A percentile compares a stretch with the other conserved stretches of the same genome.
phyloP scores from a whole-genome alignment of 2,888 invertebrate genomes.

The Drosophila stalkeri region DNA sequence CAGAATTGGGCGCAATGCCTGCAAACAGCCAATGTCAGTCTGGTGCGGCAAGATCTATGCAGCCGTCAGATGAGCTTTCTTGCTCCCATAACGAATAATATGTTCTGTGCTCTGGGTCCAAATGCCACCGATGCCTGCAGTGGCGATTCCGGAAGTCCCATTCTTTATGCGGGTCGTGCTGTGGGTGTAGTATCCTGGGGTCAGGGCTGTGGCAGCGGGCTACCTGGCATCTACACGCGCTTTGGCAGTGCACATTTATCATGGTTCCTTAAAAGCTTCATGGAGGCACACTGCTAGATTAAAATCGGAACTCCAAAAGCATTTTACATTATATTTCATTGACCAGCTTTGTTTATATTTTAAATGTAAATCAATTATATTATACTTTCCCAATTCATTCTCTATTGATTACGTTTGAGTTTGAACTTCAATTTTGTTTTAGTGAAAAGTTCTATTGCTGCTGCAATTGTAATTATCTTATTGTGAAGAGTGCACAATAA shows the following conservation, averaged over 20 bases:
- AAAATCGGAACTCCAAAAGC: background rate
- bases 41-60: constrained; percentile 42
- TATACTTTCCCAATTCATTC: background rate
- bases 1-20: constrained; percentile 46
- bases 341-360: background rate
- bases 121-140: constrained; percentile 66
- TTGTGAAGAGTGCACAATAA: constrained; percentile 13
- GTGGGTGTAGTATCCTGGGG: constrained; percentile 89
- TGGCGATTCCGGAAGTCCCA: constrained; percentile 81
- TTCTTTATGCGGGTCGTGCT: constrained; percentile 55
- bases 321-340: background rate
- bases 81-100: constrained; percentile 51
- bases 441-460: background rate
- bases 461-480: constrained; percentile 8
- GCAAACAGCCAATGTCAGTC: constrained; percentile 45
- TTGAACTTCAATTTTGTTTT: background rate
- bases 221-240: constrained; percentile 91
- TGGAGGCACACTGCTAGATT: constrained; percentile 25
- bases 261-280: constrained; percentile 30
- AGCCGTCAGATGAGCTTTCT: background rate
- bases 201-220: constrained; percentile 84
- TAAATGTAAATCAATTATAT: background rate
- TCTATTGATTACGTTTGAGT: background rate
- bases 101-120: constrained; percentile 70
- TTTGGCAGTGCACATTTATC: constrained; percentile 83